phyloP scores from a whole-genome alignment of 2,888 invertebrate genomes.

The Nomada fucata region DNA sequence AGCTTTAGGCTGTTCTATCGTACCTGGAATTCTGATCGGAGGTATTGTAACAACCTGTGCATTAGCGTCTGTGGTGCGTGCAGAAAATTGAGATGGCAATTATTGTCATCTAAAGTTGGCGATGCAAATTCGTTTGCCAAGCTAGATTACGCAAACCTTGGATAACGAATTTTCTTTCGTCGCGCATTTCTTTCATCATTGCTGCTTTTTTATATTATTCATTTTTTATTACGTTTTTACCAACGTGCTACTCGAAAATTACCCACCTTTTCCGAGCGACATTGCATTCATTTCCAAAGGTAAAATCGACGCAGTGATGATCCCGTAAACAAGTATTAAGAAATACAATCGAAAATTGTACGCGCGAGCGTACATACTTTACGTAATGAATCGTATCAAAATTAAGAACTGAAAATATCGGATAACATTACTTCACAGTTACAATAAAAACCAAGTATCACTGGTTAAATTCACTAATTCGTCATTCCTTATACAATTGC shows the following conservation, averaged over 20 bases:
- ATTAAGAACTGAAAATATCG: not conserved
- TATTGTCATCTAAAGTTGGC: not conserved
- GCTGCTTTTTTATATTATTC: too few relatives aligned
- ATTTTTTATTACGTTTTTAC: too few relatives aligned
- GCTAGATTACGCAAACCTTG: too few relatives aligned
- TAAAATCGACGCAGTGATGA: too few relatives aligned
- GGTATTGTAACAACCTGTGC: constrained; percentile 1
- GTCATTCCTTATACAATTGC: not conserved
- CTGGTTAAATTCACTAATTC: not conserved
- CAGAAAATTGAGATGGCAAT: not conserved
- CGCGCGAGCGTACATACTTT: too few relatives aligned
- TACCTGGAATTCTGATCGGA: constrained; percentile 20
- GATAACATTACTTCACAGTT: not conserved
- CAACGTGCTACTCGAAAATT: too few relatives aligned
- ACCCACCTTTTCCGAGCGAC: too few relatives aligned
- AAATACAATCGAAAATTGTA: too few relatives aligned
- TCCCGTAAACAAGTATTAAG: too few relatives aligned
- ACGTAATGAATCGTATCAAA: not conserved
- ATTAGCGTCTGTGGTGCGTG: not conserved
- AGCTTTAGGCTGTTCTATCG: constrained; percentile 22
- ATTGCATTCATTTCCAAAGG: too few relatives aligned
- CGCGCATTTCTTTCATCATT: too few relatives aligned
- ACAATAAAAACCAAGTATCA: not conserved
- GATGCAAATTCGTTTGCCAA: not conserved
- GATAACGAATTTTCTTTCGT: too few relatives aligned